Evolutionary conservation across 2,888 invertebrate genomes (phyloP).

Genomic region (Diarsia brunnea): DNA sequence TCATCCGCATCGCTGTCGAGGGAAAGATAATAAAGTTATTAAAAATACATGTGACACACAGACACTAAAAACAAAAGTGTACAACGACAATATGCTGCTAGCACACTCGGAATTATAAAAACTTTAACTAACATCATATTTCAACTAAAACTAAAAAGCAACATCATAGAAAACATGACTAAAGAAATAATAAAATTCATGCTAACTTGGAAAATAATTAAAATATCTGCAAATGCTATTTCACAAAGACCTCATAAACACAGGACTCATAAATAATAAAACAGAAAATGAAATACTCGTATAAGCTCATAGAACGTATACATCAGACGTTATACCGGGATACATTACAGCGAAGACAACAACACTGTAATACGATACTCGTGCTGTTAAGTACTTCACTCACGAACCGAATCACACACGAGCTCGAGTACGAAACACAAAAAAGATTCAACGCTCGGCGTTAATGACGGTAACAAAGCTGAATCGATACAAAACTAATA

Average conservation of each 20-base stretch:
- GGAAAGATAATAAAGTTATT: neutral
- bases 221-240: slow-evolving; percentile 55
- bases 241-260: slow-evolving; percentile 56
- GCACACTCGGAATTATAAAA: slow-evolving; percentile 16
- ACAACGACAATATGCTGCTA: slow-evolving; percentile 5
- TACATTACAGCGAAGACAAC: slow-evolving; percentile 53
- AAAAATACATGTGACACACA: neutral
- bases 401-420: slow-evolving; percentile 58
- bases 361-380: slow-evolving; percentile 41
- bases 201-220: slow-evolving; percentile 47
- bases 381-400: slow-evolving; percentile 52
- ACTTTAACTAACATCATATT: slow-evolving; percentile 11
- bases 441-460: slow-evolving; percentile 68
- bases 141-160: slow-evolving; percentile 28
- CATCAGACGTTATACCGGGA: slow-evolving; percentile 15
- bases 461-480: slow-evolving; percentile 70
- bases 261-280: slow-evolving; percentile 50
- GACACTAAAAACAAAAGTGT: slow-evolving; percentile 12
- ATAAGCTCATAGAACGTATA: slow-evolving; percentile 8
- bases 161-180: slow-evolving; percentile 6
- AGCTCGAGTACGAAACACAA: slow-evolving; percentile 58
- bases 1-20: neutral
- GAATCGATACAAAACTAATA: slow-evolving; percentile 72
- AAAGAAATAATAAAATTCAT: slow-evolving; percentile 29
- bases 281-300: slow-evolving; percentile 39